Evolutionary conservation across 2,797 vertebrate genomes (phyloP).

Genomic region (Etheostoma perlongum): DNA sequence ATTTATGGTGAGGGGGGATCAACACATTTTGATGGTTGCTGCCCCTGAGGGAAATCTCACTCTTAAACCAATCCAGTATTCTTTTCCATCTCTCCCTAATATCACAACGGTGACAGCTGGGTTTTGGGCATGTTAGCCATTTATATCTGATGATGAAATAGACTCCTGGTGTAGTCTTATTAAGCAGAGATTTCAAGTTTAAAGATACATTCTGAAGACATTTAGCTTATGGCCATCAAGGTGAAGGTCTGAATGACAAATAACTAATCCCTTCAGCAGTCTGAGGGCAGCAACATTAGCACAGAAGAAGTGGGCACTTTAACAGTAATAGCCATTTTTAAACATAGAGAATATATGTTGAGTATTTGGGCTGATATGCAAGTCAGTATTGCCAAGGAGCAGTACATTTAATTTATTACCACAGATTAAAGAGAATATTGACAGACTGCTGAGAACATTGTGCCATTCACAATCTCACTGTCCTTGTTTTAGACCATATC

Average conservation of each 20-base stretch:
- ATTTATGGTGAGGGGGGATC: constrained; percentile 80
- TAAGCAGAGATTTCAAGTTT: constrained; percentile 4
- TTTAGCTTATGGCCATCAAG: neutral
- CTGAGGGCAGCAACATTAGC: constrained; percentile 4
- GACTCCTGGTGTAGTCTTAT: constrained; percentile 19
- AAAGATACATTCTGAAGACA: neutral
- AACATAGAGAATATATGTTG: neutral
- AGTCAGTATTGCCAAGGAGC: neutral
- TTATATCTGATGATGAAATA: constrained; percentile 43
- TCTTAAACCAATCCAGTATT: constrained; percentile 77
- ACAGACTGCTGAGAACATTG: constrained; percentile 46
- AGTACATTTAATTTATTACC: constrained; percentile 28
- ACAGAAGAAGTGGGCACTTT: neutral
- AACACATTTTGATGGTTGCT: constrained; percentile 82
- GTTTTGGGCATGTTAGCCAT: constrained; percentile 36
- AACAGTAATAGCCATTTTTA: neutral
- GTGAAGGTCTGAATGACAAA: constrained; percentile 15
- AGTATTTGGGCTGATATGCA: constrained; percentile 20
- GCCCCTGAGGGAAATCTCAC: constrained; percentile 83
- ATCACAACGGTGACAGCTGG: constrained; percentile 42
- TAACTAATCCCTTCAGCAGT: neutral
- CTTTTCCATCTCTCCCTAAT: constrained; percentile 55
- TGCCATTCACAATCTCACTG: constrained; percentile 56
- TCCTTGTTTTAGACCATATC: constrained; percentile 62
- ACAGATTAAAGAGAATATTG: constrained; percentile 53